phyloP scores from a whole-genome alignment of 2,888 invertebrate species.

The Dryobotodes eremita region DNA sequence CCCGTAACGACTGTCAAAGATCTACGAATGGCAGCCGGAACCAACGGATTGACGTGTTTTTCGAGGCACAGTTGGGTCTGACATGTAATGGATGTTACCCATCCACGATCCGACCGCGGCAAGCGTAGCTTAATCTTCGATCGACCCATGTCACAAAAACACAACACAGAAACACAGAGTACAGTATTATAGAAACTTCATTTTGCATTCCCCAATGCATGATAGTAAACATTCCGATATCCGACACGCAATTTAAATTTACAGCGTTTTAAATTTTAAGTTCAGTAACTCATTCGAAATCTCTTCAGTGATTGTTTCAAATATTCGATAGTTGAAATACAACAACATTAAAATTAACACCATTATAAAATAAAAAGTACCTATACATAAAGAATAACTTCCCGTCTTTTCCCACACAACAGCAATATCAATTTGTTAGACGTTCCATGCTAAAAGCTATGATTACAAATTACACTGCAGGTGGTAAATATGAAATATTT shows the following conservation, averaged over 20 bases:
- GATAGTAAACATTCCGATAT: background rate
- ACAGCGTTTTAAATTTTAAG: background rate
- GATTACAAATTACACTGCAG: conserved; percentile 59
- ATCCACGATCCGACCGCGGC: background rate
- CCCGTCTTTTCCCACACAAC: conserved; percentile 33
- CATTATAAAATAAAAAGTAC: background rate
- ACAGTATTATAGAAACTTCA: too few species aligned
- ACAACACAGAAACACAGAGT: too few species aligned
- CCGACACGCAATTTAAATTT: background rate
- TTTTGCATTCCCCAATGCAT: background rate
- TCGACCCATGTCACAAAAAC: background rate
- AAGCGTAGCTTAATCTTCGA: background rate
- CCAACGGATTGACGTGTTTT: background rate
- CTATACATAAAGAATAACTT: conserved; percentile 34
- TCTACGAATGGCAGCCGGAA: background rate
- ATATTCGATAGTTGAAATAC: background rate
- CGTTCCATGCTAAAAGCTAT: conserved; percentile 43
- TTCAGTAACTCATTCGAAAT: too few species aligned
- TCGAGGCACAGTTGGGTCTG: background rate
- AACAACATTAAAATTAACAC: conserved; percentile 1
- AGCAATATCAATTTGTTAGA: conserved; percentile 46
- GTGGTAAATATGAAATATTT: conserved; percentile 59
- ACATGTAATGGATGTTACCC: too few species aligned
- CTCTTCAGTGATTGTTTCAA: background rate
- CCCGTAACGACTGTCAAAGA: background rate